Evolutionary conservation across 2,888 invertebrate genomes (phyloP), one percentile per base, ranked within the genome.

Genomic region (Aricia artaxerxes): DNA sequence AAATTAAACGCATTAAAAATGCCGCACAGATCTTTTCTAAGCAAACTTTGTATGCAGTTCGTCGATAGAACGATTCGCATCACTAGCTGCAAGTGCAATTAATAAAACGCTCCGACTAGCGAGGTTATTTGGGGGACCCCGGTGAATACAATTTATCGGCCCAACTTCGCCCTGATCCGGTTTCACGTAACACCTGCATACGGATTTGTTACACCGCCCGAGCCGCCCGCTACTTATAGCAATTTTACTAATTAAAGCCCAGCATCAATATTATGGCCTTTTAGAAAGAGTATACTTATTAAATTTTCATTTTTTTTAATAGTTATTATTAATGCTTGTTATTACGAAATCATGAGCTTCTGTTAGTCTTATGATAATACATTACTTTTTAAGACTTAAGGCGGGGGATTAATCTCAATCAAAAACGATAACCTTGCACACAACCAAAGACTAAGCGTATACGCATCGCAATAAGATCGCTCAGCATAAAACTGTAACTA

Each of bases 61-160:
- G 4, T 69, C 69, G 35, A 69, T 69, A 13, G 13, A 69, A 11
- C 11, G 64, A 75, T 73, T 78, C 24, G 40, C 53, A 77, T 80
- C 73, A 57, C 57, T 78, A 77, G 79, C 61, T 81, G 79, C 79
- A 78, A 81, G 80, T 82, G 84, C 85, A 86, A 86, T 88, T 88
- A 87, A 87, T 87, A 87, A 86, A 84, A 82, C 84, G 83, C 80
- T 81, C 78, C 82, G 84, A 81, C 81, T 82, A 78, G 78, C 73
- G 79, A 84, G 87, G 84, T 88, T 86, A 87, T 83, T 85, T 84
- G 82, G 82, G 75, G 83, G 78, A 40, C 80, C 80, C 80, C 77
- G 79, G 81, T 79, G 81, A 82, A 81, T 82, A 81, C 80, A 79
- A 82, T 82, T 81, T 82, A 82, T 82, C 81, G 83, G 84, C 84